Percentiles rank a stretch among this genome's conserved stretches.
phyloP scores from a whole-genome alignment of 2,113 vertebrate genomes.

The Gambusia holbrooki region DNA sequence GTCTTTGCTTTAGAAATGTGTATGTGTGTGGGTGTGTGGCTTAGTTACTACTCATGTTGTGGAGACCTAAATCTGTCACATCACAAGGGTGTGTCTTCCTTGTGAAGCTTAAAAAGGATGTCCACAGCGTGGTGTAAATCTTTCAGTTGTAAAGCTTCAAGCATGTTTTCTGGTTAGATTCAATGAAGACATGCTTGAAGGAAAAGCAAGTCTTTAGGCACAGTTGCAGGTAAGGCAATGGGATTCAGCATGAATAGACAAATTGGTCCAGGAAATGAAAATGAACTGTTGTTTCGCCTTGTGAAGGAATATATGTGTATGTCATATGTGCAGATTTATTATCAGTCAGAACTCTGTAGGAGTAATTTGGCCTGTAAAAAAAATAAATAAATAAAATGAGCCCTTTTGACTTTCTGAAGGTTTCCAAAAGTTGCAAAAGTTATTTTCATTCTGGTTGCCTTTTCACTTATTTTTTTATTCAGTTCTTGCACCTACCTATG shows the following conservation, averaged over 20 bases:
- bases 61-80: constrained; percentile 7
- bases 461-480: neutral
- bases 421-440: neutral
- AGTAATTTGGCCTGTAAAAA: neutral
- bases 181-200: too few species aligned
- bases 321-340: neutral
- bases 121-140: neutral
- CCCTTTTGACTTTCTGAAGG: neutral
- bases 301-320: too few species aligned
- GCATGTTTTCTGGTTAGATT: constrained; percentile 1
- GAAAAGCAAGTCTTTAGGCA: neutral
- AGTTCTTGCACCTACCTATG: too few species aligned
- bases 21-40: constrained; percentile 1
- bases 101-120: neutral
- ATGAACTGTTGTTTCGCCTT: neutral
- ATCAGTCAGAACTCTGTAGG: neutral
- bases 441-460: neutral
- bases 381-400: neutral
- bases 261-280: neutral
- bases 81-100: constrained; percentile 2
- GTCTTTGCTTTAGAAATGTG: neutral
- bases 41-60: neutral
- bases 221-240: neutral
- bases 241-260: neutral
- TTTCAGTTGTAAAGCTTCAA: neutral